Conservation (phyloP, 2,888 invertebrate genomes). For the Nephrotoma appendiculata region DNA sequence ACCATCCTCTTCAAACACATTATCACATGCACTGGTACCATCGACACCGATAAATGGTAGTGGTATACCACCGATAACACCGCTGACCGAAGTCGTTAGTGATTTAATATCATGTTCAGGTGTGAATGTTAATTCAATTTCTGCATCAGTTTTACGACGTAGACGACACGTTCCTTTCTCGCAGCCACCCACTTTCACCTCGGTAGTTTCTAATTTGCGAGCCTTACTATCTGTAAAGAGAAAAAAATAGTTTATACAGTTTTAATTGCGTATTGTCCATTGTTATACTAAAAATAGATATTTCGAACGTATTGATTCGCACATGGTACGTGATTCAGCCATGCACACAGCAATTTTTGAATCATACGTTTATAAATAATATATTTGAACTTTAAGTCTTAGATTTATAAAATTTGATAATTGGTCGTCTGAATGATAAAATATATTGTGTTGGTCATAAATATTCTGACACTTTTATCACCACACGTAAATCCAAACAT, state of each 20-base stretch:
- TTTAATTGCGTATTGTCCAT: no score
- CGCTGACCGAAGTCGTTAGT: constrained; percentile 46
- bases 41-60: constrained; percentile 68
- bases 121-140: constrained; percentile 42
- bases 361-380: no score
- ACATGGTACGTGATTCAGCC: no score
- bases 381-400: no score
- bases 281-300: no score
- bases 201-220: constrained; percentile 26
- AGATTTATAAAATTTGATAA: no score
- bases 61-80: constrained; percentile 43
- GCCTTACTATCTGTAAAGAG: background rate
- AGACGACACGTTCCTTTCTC: constrained; percentile 48
- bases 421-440: no score
- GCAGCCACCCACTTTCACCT: constrained; percentile 44
- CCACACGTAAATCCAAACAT: no score
- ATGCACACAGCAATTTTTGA: no score
- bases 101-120: constrained; percentile 42
- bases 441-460: no score
- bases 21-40: constrained; percentile 48
- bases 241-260: background rate
- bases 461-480: no score
- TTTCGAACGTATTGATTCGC: no score
- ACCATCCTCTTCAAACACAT: constrained; percentile 42
- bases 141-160: constrained; percentile 41